phyloP scores from a whole-genome alignment of 2,888 invertebrate species.

The Neoascia interrupta region DNA sequence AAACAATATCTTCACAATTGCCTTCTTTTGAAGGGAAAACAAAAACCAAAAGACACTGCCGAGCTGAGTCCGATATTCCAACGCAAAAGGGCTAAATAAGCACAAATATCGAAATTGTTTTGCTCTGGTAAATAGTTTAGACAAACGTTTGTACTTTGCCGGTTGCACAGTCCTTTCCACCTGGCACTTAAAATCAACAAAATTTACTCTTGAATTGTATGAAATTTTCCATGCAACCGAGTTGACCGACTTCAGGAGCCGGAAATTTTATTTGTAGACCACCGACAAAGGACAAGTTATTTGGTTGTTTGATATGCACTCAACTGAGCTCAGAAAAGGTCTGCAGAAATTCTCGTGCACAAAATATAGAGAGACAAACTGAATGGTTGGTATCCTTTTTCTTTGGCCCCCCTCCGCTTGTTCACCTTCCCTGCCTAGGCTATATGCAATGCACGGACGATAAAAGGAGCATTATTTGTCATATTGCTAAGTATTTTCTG shows the following conservation, averaged over 20 bases:
- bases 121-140: slow-evolving; percentile 37
- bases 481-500: no score
- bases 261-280: slow-evolving; percentile 43
- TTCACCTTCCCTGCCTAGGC: no score
- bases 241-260: slow-evolving; percentile 3
- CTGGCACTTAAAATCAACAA: slow-evolving; percentile 51
- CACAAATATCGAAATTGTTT: slow-evolving; percentile 49
- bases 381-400: background rate
- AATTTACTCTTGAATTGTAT: slow-evolving; percentile 59
- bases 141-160: slow-evolving; percentile 31
- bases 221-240: slow-evolving; percentile 40
- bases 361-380: background rate
- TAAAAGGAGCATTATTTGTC: no score
- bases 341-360: background rate
- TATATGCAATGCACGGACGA: no score
- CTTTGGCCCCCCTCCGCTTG: no score
- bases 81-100: slow-evolving; percentile 29
- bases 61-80: background rate
- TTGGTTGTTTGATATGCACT: slow-evolving; percentile 54
- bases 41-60: no score
- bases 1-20: no score
- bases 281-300: slow-evolving; percentile 45
- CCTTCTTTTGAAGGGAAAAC: no score
- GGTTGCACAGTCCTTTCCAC: slow-evolving; percentile 5
- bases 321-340: slow-evolving; percentile 1